These are phyloP conservation scores for Spilosoma lubricipeda DNA, from an alignment of 2,888 invertebrate species.

Conservation along the genomic window DNA sequence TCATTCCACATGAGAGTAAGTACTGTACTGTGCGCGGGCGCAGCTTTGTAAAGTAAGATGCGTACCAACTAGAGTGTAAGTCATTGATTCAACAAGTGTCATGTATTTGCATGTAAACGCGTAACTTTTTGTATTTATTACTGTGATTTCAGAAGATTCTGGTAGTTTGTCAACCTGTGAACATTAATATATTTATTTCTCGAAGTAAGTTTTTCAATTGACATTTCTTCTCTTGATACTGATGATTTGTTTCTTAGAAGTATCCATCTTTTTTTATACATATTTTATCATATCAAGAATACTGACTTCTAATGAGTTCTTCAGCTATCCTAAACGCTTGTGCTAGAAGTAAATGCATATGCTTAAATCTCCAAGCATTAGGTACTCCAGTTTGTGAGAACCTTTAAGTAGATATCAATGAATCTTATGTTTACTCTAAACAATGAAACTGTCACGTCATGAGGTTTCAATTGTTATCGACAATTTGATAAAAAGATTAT, in stretches of 20 bases:
- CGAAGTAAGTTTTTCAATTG: background rate
- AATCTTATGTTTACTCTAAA: background rate
- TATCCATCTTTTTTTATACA: background rate
- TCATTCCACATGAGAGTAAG: background rate
- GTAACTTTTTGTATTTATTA: background rate
- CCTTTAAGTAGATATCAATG: slow-evolving; percentile 14
- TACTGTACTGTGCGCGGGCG: slow-evolving; percentile 14
- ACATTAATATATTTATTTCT: too few species aligned
- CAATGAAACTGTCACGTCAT: background rate
- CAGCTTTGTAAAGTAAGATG: slow-evolving; percentile 10
- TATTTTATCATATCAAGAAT: too few species aligned
- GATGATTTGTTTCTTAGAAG: background rate
- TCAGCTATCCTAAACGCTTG: too few species aligned
- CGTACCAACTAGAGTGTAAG: slow-evolving; percentile 5
- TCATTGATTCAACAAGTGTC: background rate
- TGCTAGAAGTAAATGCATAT: too few species aligned
- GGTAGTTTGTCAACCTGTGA: background rate
- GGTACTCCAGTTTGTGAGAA: background rate
- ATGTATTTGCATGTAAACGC: background rate
- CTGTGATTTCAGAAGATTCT: background rate
- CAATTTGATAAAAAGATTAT: background rate
- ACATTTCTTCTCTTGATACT: background rate
- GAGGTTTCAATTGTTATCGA: slow-evolving; percentile 1
- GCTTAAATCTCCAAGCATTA: too few species aligned
- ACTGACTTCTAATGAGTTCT: too few species aligned